A percentile compares a stretch with the other conserved stretches of the same genome.
phyloP scores from a whole-genome alignment of 2,113 vertebrate species.

The Sphyrna mokarran region DNA sequence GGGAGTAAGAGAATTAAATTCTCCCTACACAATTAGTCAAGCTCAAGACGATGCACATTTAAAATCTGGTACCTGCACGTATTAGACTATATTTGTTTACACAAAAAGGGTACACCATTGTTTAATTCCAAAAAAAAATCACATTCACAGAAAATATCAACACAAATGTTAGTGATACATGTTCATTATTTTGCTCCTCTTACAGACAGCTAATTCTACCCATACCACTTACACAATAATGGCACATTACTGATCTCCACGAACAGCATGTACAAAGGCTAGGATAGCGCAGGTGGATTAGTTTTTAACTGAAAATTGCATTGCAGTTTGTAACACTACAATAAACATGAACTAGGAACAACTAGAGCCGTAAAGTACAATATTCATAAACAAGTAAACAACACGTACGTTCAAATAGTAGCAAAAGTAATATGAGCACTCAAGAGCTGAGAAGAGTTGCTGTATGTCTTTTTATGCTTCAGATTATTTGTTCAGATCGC shows the following conservation, averaged over 20 bases:
- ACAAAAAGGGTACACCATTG: not conserved
- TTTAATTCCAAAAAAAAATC: not conserved
- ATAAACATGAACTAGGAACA: not conserved
- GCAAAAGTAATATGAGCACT: not conserved
- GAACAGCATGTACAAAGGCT: not conserved
- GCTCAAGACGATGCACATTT: not conserved
- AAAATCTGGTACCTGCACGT: not conserved
- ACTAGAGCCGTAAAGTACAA: not conserved
- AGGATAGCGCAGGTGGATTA: not conserved
- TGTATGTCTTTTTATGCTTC: not conserved
- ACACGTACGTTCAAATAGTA: not conserved
- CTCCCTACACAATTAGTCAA: not conserved
- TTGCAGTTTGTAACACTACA: not conserved
- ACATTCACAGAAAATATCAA: not conserved
- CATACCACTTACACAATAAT: not conserved
- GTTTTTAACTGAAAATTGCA: not conserved
- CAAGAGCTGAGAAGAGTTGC: not conserved
- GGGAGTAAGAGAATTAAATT: not conserved
- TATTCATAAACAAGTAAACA: not conserved
- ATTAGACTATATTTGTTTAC: not conserved
- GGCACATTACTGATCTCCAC: not conserved
- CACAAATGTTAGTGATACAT: not conserved
- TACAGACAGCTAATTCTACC: not conserved
- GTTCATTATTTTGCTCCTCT: not conserved
- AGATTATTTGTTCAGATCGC: not conserved